Percentiles rank a stretch among this genome's conserved stretches.
Conservation (phyloP, 1,140 invertebrate species). For the Notospermus geniculatus region DNA sequence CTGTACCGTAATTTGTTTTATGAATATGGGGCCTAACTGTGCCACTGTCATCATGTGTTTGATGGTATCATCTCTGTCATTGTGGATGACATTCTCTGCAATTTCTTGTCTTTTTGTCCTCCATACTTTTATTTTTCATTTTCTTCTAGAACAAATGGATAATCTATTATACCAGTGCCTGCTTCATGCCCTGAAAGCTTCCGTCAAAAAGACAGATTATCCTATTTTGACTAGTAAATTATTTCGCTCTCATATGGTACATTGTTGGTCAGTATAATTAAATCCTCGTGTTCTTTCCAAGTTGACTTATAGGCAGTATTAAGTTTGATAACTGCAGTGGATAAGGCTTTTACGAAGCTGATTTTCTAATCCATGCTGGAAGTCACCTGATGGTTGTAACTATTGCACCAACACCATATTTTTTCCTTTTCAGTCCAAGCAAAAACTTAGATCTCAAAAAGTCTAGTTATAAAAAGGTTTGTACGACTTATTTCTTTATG, state of each 20-base stretch:
- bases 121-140: too few species aligned
- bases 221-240: slow-evolving; percentile 75
- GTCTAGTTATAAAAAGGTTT: slow-evolving; percentile 77
- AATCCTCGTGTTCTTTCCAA: not conserved
- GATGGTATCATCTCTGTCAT: too few species aligned
- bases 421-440: slow-evolving; percentile 59
- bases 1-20: too few species aligned
- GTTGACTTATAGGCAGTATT: not conserved
- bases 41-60: too few species aligned
- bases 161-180: slow-evolving; percentile 73
- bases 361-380: slow-evolving; percentile 7
- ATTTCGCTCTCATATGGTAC: slow-evolving; percentile 75
- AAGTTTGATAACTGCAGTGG: not conserved
- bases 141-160: slow-evolving; percentile 65
- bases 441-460: slow-evolving; percentile 79
- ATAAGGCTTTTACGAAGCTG: not conserved
- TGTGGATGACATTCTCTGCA: too few species aligned
- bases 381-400: too few species aligned
- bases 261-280: slow-evolving; percentile 57
- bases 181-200: slow-evolving; percentile 65
- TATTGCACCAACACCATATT: too few species aligned
- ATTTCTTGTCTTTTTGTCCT: too few species aligned
- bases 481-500: not conserved
- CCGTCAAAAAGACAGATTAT: slow-evolving; percentile 62
- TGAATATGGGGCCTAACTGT: too few species aligned